Evolutionary conservation across 2,888 invertebrate species (phyloP).

Genomic region (Schizotus pectinicornis): DNA sequence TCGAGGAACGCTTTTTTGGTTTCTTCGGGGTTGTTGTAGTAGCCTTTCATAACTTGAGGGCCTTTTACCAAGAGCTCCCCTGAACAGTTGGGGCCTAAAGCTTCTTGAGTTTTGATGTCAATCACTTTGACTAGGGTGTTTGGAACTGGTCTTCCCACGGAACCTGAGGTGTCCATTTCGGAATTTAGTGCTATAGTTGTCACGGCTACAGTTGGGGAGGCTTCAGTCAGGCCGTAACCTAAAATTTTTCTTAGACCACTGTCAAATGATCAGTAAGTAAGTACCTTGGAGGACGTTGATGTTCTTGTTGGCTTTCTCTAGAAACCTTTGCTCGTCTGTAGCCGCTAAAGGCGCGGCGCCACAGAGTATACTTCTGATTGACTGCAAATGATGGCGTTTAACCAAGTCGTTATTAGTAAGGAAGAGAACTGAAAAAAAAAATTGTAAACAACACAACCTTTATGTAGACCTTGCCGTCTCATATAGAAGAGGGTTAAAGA

Average conservation of each 20-base stretch:
- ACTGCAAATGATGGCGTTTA: slow-evolving; percentile 57
- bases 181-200: slow-evolving; percentile 34
- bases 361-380: slow-evolving; percentile 56
- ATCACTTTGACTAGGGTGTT: slow-evolving; percentile 71
- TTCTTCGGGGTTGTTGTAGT: slow-evolving; percentile 74
- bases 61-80: slow-evolving; percentile 79
- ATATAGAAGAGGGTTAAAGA: too few relatives aligned
- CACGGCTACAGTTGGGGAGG: slow-evolving; percentile 64
- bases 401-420: slow-evolving; percentile 52
- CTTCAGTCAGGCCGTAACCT: slow-evolving; percentile 72
- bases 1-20: slow-evolving; percentile 68
- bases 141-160: slow-evolving; percentile 64
- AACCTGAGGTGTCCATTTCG: slow-evolving; percentile 48
- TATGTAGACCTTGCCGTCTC: background rate
- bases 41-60: slow-evolving; percentile 78
- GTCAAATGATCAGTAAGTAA: slow-evolving; percentile 41
- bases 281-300: slow-evolving; percentile 37
- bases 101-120: slow-evolving; percentile 48
- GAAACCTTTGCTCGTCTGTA: slow-evolving; percentile 48
- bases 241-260: too few relatives aligned
- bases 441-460: background rate
- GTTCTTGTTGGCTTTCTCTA: slow-evolving; percentile 38
- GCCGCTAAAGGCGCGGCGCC: slow-evolving; percentile 62
- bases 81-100: slow-evolving; percentile 51
- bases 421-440: slow-evolving; percentile 33